Conservation (phyloP, 2,113 vertebrate species). For the Eonycteris spelaea region DNA sequence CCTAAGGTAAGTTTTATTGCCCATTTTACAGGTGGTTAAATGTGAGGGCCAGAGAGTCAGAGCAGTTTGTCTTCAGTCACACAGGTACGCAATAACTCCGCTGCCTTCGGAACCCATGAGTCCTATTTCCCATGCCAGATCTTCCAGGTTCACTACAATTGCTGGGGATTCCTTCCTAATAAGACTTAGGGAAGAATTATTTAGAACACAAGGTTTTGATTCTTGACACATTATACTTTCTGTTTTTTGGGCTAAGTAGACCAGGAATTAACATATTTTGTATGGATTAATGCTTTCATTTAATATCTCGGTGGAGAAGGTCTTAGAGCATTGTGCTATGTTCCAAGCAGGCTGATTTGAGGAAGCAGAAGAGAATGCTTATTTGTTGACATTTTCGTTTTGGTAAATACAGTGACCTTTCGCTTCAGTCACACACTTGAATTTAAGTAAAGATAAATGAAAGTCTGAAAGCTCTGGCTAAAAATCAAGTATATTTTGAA, state of each 20-base stretch:
- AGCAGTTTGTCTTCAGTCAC: background rate
- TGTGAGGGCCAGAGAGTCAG: background rate
- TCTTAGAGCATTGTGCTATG: background rate
- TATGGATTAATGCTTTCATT: conserved; percentile 51
- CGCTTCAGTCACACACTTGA: conserved; percentile 45
- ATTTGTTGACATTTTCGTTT: conserved; percentile 70
- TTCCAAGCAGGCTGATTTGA: conserved; percentile 43
- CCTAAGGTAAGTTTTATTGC: background rate
- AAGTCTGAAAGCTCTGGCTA: conserved; percentile 32
- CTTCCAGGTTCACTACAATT: background rate
- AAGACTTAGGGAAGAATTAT: conserved; percentile 35
- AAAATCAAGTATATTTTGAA: conserved; percentile 44
- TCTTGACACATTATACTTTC: conserved; percentile 55
- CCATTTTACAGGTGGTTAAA: background rate
- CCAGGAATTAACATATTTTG: conserved; percentile 60
- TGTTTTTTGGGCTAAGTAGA: conserved; percentile 26
- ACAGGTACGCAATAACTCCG: fast-evolving
- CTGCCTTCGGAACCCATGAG: background rate
- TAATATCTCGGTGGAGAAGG: conserved; percentile 50
- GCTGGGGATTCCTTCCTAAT: background rate
- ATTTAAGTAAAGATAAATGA: conserved; percentile 62
- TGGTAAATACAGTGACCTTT: conserved; percentile 75
- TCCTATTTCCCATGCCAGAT: background rate
- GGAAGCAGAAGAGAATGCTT: conserved; percentile 39
- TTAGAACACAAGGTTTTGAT: conserved; percentile 37